These are phyloP conservation scores for Caerostris darwini DNA, from an alignment of 1,140 invertebrate species.

Conservation along the genomic window DNA sequence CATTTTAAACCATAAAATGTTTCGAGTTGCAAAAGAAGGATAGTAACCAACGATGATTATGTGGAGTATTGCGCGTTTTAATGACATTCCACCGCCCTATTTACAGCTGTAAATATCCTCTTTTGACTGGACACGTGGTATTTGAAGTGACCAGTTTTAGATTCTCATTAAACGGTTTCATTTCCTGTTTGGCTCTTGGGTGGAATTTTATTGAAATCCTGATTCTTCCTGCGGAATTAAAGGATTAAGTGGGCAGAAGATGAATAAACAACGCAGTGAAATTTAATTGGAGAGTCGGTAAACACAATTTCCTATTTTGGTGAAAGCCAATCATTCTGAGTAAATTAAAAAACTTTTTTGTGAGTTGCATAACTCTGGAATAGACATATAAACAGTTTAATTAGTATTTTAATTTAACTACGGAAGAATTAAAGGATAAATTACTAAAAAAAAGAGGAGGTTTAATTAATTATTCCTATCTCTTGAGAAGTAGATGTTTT, in stretches of 20 bases:
- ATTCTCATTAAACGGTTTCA: constrained; percentile 15
- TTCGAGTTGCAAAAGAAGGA: no score
- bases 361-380: neutral
- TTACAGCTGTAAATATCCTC: neutral
- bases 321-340: no score
- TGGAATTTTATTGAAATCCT: neutral
- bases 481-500: no score
- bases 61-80: neutral
- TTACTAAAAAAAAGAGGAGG: no score
- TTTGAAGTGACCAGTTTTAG: neutral
- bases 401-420: neutral
- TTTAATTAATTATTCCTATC: no score
- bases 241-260: neutral
- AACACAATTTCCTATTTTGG: neutral
- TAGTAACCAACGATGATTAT: neutral
- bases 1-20: no score
- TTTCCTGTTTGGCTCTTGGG: neutral
- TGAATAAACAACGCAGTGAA: neutral
- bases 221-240: neutral
- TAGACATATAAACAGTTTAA: neutral
- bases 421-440: neutral
- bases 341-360: neutral
- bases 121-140: neutral
- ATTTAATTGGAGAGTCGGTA: neutral
- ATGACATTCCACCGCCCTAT: neutral